Conservation (phyloP, 2,888 invertebrate genomes). For the Tridacna crocea region DNA sequence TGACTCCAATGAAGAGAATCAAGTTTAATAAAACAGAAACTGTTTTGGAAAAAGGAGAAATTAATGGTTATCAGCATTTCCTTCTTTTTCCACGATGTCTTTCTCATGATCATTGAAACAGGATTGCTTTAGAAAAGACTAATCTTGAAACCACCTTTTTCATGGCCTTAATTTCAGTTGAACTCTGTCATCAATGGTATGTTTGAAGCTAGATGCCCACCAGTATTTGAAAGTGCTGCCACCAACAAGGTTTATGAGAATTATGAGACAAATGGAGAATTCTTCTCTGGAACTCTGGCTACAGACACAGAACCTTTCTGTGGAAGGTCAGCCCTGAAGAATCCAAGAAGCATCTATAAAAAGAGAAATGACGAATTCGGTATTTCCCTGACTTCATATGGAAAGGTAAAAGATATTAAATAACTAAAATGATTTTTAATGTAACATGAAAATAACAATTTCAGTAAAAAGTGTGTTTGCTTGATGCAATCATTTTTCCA, state of each 20-base stretch:
- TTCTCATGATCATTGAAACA: too few relatives aligned
- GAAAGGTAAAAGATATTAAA: slow-evolving; percentile 42
- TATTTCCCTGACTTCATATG: slow-evolving; percentile 34
- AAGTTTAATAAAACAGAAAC: too few relatives aligned
- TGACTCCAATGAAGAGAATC: too few relatives aligned
- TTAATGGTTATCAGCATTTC: too few relatives aligned
- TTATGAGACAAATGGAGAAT: slow-evolving; percentile 34
- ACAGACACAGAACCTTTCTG: slow-evolving; percentile 64
- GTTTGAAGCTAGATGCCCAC: slow-evolving; percentile 55
- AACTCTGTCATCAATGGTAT: slow-evolving; percentile 24
- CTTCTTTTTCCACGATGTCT: too few relatives aligned
- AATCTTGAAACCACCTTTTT: too few relatives aligned
- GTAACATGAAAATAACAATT: too few relatives aligned
- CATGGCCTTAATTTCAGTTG: slow-evolving; percentile 1
- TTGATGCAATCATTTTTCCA: too few relatives aligned
- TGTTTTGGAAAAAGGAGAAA: too few relatives aligned
- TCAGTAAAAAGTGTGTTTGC: too few relatives aligned
- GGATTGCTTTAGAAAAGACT: too few relatives aligned
- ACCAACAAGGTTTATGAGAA: slow-evolving; percentile 31
- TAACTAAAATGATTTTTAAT: too few relatives aligned
- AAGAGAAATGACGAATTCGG: slow-evolving; percentile 39
- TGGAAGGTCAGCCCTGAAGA: slow-evolving; percentile 60
- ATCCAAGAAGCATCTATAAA: slow-evolving; percentile 51
- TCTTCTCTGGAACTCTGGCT: slow-evolving; percentile 33
- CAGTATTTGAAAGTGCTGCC: slow-evolving; percentile 28